phyloP scores from a whole-genome alignment of 1,140 invertebrate genomes.

The Drosophila guanche region DNA sequence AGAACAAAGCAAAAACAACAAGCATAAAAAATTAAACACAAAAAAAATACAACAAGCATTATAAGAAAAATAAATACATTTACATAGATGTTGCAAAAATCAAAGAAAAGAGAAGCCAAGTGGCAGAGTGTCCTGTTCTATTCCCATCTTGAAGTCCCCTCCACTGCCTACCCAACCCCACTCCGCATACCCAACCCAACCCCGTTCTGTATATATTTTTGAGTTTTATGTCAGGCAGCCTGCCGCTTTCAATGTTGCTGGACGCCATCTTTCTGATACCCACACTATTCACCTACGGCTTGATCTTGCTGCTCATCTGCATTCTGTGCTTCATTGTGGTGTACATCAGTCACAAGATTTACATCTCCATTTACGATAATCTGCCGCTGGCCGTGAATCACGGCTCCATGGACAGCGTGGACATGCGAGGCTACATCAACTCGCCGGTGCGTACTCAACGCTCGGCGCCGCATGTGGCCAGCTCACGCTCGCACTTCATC shows the following conservation, averaged over 20 bases:
- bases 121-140: background rate
- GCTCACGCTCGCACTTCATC: conserved; percentile 31
- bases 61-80: conserved; percentile 81
- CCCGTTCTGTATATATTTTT: conserved; percentile 27
- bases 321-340: conserved; percentile 80
- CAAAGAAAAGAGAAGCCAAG: conserved; percentile 30
- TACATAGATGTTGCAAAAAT: conserved; percentile 81
- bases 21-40: conserved; percentile 24
- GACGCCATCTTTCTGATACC: conserved; percentile 76
- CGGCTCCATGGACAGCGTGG: conserved; percentile 1
- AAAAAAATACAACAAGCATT: conserved; percentile 34
- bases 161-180: background rate
- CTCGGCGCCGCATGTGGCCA: conserved; percentile 9
- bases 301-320: conserved; percentile 70
- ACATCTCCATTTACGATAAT: conserved; percentile 75
- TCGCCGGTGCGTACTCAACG: conserved; percentile 12
- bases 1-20: conserved; percentile 44
- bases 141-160: no score
- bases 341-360: conserved; percentile 79
- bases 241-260: conserved; percentile 63
- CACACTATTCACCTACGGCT: conserved; percentile 75
- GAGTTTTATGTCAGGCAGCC: conserved; percentile 14
- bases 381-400: conserved; percentile 59
- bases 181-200: background rate
- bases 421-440: conserved; percentile 21